Evolutionary conservation across 2,113 vertebrate species (phyloP), one percentile per base, ranked within the genome.

Genomic region (Prochilodus magdalenae): DNA sequence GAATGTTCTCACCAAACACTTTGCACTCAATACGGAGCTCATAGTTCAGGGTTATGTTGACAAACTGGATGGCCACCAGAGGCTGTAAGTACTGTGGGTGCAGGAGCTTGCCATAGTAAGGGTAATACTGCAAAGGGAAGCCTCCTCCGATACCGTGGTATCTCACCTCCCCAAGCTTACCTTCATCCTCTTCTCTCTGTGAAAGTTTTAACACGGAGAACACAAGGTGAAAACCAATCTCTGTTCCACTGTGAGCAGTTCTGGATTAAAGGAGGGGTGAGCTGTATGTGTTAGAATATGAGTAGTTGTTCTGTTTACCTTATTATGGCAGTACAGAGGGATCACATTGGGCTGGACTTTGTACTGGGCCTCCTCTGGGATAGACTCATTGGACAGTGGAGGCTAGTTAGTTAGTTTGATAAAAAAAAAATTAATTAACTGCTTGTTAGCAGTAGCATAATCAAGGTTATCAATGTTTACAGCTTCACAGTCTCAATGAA

Each of bases 71-170:
- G 0, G 96, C 98, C 92, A 99, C 90, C 89, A 99, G 94, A 0
- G 97, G 98, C 93, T 99, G 98, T 78, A 97, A 95, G 92, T 99
- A 99, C 24, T 92, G 76, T 0, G 93, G 90, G 74, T 99, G 98
- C 88, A 99, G 92, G 20, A 92, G 90, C 75, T 95, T 97, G 77
- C 98, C 98, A 0, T 99, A 98, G 92, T 99, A 99, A 0, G 98
- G 98, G 83, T 99, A 99, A 90, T 98, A 99, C 90, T 98, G 97
- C 62, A 99, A 94, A 0, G 95, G 96, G 6, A 99, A 99, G 66
- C 97, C 96, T 13, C 81, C 30, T 0, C 85, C 93, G 82, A 99
- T 93, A 18, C 97, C 97, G 0, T 91, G 94, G 86, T 98, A 98
- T 75, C 95, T 95, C 63, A 98, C 89, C 0, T 81, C 84, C 0